These are phyloP conservation scores for Dolomedes plantarius DNA, from an alignment of 2,888 invertebrate species.

Conservation along the genomic window DNA sequence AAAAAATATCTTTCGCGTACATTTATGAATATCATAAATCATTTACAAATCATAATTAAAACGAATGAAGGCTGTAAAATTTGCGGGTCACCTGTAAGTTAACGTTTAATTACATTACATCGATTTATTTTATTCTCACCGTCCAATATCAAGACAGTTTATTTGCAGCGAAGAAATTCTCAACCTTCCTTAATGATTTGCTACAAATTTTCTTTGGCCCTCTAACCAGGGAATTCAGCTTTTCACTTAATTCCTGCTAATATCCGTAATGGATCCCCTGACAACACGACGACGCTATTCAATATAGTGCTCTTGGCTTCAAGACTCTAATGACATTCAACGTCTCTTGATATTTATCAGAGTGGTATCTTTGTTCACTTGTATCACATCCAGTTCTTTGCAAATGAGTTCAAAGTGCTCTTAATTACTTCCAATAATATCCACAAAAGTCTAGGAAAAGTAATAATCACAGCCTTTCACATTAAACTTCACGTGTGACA, in stretches of 20 bases:
- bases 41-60: no score
- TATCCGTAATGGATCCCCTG: conserved; percentile 62
- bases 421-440: conserved; percentile 49
- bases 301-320: conserved; percentile 58
- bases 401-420: conserved; percentile 64
- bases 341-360: conserved; percentile 67
- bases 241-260: conserved; percentile 63
- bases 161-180: background rate
- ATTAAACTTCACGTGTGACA: no score
- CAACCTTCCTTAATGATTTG: background rate
- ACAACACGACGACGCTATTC: conserved; percentile 49
- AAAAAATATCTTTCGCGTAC: no score
- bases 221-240: conserved; percentile 37
- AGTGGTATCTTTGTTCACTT: conserved; percentile 61
- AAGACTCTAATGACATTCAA: conserved; percentile 57
- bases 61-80: no score
- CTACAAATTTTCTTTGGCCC: background rate
- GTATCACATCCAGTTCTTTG: conserved; percentile 58
- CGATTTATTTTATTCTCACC: no score
- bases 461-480: no score
- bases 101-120: no score
- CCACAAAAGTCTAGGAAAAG: no score
- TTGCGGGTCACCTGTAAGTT: no score
- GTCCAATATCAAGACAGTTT: no score
- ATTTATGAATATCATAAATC: no score